Evolutionary conservation across 2,113 vertebrate genomes (phyloP), one percentile per base, ranked within the genome.

Genomic region (Percopsis transmontana): DNA sequence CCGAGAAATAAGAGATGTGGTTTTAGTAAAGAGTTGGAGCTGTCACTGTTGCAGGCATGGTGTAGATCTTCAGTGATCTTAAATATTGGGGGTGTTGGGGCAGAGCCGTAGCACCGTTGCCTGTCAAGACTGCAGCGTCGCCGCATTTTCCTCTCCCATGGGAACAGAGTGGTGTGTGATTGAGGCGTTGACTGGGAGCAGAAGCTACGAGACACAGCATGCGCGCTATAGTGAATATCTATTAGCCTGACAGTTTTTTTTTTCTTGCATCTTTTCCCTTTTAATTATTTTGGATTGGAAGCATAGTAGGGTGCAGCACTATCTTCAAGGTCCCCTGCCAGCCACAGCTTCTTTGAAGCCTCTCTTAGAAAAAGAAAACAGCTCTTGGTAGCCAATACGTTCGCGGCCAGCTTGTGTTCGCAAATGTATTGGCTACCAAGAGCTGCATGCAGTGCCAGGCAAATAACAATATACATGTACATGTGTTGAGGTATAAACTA

Each of bases 151-250:
- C 8, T 50, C 82, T 80, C 83, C 72, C 62, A 3, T 60, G 73
- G 76, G 85, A 82, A 76, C 58, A 69, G 66, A 76, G 68, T 24
- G 27, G 58, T 72, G 45, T 72, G 69, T 87, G 85, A 88, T 82
- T 82, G 83, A 86, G 77, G 77, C 79, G 84, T 82, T 81, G 89
- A 85, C 81, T 85, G 58, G 52, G 68, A 85, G 67, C 72, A 80
- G 71, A 72, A 74, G 78, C 72, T 72, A 75, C 40, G 44, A 86
- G 71, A 68, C 48, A 39, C 68, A 62, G 69, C 63, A 68, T 78
- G 81, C 51, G 70, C 78, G 69, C 67, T 68, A 2, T 45, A 66
- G 73, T 75, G 72, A 77, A 58, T 85, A 71, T 77, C 75, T 83
- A 84, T 84, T 86, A 81, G 78, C 61, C 62, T 75, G 69, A 79